Evolutionary conservation across 2,113 vertebrate genomes (phyloP).

Genomic region (Tachysurus vachellii): DNA sequence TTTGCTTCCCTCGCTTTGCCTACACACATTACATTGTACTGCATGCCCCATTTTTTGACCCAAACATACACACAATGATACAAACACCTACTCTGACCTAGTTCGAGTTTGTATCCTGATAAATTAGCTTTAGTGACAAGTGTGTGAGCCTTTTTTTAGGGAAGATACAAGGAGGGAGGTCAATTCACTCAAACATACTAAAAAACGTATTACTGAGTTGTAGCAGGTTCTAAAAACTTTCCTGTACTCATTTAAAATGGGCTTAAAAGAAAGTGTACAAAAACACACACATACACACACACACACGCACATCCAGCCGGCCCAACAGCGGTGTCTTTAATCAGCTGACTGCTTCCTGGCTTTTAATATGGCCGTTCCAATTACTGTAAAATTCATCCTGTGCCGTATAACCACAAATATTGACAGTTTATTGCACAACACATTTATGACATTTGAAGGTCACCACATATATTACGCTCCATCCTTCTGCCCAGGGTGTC

Average conservation of each 20-base stretch:
- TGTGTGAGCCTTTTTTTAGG: slow-evolving; percentile 33
- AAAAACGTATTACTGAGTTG: not conserved
- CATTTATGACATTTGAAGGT: slow-evolving; percentile 99
- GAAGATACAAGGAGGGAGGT: not conserved
- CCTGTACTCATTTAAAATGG: not conserved
- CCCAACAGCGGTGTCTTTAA: slow-evolving; percentile 85
- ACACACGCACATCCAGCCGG: slow-evolving; percentile 53
- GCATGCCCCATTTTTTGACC: slow-evolving; percentile 51
- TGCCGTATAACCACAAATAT: slow-evolving; percentile 99
- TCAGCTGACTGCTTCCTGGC: slow-evolving; percentile 94
- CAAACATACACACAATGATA: slow-evolving; percentile 53
- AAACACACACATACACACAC: slow-evolving; percentile 58
- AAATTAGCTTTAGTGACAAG: slow-evolving; percentile 39
- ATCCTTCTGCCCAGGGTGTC: slow-evolving; percentile 89
- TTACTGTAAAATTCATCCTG: slow-evolving; percentile 99
- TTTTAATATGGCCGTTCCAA: slow-evolving; percentile 99
- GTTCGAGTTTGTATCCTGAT: slow-evolving; percentile 39
- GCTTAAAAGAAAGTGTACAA: slow-evolving; percentile 20
- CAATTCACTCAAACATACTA: slow-evolving; percentile 23
- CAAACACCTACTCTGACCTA: slow-evolving; percentile 54
- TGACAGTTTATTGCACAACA: slow-evolving; percentile 99
- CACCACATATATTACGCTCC: slow-evolving; percentile 97
- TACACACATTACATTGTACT: slow-evolving; percentile 53
- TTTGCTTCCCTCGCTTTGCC: slow-evolving; percentile 50
- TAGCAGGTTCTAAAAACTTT: slow-evolving; percentile 5